Conservation (phyloP, 2,797 vertebrate species). For the Scomberomorus guttatus region DNA sequence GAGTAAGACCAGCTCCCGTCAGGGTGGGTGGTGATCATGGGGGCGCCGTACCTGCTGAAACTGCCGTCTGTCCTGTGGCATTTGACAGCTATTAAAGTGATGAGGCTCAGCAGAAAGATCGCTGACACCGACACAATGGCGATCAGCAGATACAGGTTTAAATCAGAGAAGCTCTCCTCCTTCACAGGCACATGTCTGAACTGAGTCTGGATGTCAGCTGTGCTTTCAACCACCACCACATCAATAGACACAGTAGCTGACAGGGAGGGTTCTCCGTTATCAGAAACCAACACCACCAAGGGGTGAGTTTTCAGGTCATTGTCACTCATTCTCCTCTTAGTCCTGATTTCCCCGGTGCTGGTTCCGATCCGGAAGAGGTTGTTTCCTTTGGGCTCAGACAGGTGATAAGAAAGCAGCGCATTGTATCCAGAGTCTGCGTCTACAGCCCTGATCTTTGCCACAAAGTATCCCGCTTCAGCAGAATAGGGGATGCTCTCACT, state of each 20-base stretch:
- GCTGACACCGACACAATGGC: slow-evolving; percentile 71
- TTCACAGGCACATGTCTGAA: slow-evolving; percentile 60
- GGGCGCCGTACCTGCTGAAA: slow-evolving; percentile 67
- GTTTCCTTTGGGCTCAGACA: slow-evolving; percentile 74
- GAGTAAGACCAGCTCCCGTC: slow-evolving; percentile 80
- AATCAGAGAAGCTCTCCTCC: slow-evolving; percentile 70
- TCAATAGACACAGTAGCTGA: slow-evolving; percentile 86
- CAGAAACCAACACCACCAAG: slow-evolving; percentile 84
- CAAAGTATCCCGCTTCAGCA: slow-evolving; percentile 72
- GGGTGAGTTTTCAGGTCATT: slow-evolving; percentile 72
- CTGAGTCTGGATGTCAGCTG: slow-evolving; percentile 59
- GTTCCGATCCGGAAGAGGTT: slow-evolving; percentile 74
- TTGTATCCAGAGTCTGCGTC: slow-evolving; percentile 82
- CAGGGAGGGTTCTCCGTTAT: slow-evolving; percentile 87
- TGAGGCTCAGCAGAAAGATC: slow-evolving; percentile 73
- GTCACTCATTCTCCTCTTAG: slow-evolving; percentile 72
- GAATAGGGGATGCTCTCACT: slow-evolving; percentile 85
- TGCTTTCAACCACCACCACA: slow-evolving; percentile 79
- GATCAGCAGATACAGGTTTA: slow-evolving; percentile 78
- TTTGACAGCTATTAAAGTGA: slow-evolving; percentile 71
- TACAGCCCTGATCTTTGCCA: slow-evolving; percentile 74
- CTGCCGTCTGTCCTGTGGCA: slow-evolving; percentile 66
- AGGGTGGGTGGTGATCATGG: slow-evolving; percentile 78
- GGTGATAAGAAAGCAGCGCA: slow-evolving; percentile 74
- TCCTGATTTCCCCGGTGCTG: slow-evolving; percentile 72